Conservation (phyloP, 2,888 invertebrate genomes). For the Hirudinaria manillensis region DNA sequence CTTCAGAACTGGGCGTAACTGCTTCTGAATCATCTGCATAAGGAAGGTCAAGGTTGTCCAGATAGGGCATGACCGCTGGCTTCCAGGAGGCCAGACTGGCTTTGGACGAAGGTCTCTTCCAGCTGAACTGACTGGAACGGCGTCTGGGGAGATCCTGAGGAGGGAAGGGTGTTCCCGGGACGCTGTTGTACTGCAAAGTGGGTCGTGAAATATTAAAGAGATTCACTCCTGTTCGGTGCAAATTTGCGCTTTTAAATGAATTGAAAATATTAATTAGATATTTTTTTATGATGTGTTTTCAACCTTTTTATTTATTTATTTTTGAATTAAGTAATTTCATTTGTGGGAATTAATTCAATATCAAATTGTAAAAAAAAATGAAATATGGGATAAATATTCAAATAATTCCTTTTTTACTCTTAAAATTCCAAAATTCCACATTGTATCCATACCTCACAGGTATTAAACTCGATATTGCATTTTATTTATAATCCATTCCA, state of each 20-base stretch:
- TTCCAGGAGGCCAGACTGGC: slow-evolving; percentile 10
- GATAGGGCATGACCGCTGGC: slow-evolving; percentile 31
- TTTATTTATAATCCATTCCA: not conserved
- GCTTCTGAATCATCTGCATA: slow-evolving; percentile 35
- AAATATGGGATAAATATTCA: too few species aligned
- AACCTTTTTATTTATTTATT: not conserved
- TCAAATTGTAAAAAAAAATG: too few species aligned
- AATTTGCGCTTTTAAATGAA: not conserved
- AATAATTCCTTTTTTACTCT: too few species aligned
- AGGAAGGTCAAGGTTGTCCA: slow-evolving; percentile 37
- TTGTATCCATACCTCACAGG: too few species aligned
- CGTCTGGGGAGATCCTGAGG: slow-evolving; percentile 55
- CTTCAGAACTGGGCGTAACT: slow-evolving; percentile 91
- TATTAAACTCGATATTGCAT: too few species aligned
- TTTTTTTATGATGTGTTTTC: not conserved
- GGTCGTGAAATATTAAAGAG: slow-evolving; percentile 55
- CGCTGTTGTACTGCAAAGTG: slow-evolving; percentile 77
- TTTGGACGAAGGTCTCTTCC: slow-evolving; percentile 50
- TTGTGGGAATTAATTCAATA: too few species aligned
- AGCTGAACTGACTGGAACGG: slow-evolving; percentile 50
- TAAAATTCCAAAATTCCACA: too few species aligned
- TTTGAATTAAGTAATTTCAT: not conserved
- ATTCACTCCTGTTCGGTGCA: not conserved
- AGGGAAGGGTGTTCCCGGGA: slow-evolving; percentile 94
- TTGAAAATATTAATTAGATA: not conserved